phyloP scores from a whole-genome alignment of 2,113 vertebrate genomes.

The Chunga burmeisteri region DNA sequence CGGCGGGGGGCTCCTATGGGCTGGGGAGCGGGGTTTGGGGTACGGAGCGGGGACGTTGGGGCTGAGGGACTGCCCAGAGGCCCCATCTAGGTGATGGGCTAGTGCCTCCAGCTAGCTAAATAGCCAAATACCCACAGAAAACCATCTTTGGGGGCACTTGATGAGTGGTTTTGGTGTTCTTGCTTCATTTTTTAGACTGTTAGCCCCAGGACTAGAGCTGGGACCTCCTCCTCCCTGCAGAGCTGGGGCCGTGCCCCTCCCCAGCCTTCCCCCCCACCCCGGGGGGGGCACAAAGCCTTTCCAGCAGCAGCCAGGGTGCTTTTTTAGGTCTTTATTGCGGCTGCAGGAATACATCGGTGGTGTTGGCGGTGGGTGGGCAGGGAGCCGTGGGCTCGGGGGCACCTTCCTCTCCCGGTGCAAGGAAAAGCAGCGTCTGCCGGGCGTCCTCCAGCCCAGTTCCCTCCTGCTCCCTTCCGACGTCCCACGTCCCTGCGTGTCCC shows the following conservation, averaged over 20 bases:
- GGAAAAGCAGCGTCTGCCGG: background rate
- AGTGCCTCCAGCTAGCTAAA: background rate
- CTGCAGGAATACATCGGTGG: accelerated
- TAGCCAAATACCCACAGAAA: accelerated
- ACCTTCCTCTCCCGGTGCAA: background rate
- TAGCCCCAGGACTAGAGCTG: background rate
- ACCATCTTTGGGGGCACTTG: accelerated
- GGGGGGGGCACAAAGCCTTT: background rate
- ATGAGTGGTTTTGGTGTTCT: accelerated
- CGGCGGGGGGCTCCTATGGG: background rate
- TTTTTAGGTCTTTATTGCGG: background rate
- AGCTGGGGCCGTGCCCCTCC: accelerated
- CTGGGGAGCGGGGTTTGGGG: background rate
- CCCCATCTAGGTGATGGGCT: background rate
- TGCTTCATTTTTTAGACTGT: background rate
- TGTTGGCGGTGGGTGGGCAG: accelerated
- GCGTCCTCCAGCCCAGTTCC: background rate
- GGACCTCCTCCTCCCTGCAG: background rate
- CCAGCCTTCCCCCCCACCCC: background rate
- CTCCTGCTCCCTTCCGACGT: accelerated
- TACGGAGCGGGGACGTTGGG: background rate
- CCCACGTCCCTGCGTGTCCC: background rate
- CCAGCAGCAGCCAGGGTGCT: background rate
- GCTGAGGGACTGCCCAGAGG: background rate
- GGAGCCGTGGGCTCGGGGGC: accelerated